phyloP scores from a whole-genome alignment of 2,888 invertebrate species.

The Drosophila hamatofila region DNA sequence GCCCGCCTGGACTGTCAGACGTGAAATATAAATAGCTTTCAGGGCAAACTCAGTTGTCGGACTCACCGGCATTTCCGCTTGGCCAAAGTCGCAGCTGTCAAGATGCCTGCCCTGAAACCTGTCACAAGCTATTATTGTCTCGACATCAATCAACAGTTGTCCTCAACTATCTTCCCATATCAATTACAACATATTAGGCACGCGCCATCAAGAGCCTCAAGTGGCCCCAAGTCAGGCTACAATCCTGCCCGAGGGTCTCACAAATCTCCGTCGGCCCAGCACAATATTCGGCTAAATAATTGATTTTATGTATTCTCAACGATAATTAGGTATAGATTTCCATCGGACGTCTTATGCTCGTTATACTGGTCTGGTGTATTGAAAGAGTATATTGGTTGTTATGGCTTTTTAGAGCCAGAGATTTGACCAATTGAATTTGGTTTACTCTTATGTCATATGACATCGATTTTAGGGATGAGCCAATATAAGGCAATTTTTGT shows the following conservation, averaged over 20 bases:
- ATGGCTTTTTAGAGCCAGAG: neutral
- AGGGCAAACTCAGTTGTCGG: neutral
- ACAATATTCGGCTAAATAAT: neutral
- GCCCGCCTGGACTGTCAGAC: constrained; percentile 1
- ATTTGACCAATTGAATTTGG: too few species aligned
- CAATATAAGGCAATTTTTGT: too few species aligned
- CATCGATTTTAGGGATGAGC: too few species aligned
- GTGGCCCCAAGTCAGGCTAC: neutral
- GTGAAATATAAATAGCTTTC: constrained; percentile 20
- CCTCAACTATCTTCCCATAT: constrained; percentile 21
- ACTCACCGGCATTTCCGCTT: constrained; percentile 1
- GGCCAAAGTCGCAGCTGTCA: constrained; percentile 24
- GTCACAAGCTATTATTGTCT: constrained; percentile 32
- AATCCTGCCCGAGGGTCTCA: constrained; percentile 18
- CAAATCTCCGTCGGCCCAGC: neutral
- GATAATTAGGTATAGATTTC: neutral
- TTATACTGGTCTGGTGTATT: too few species aligned
- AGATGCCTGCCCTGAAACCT: constrained; percentile 8
- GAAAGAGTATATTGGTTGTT: neutral
- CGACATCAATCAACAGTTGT: constrained; percentile 33
- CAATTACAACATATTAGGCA: constrained; percentile 40
- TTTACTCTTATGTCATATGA: too few species aligned
- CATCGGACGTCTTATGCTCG: neutral
- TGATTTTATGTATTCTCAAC: neutral
- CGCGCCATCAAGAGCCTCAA: constrained; percentile 9